Evolutionary conservation across 2,113 vertebrate species (phyloP), one percentile per base, ranked within the genome.

Genomic region (Crotalus tigris): DNA sequence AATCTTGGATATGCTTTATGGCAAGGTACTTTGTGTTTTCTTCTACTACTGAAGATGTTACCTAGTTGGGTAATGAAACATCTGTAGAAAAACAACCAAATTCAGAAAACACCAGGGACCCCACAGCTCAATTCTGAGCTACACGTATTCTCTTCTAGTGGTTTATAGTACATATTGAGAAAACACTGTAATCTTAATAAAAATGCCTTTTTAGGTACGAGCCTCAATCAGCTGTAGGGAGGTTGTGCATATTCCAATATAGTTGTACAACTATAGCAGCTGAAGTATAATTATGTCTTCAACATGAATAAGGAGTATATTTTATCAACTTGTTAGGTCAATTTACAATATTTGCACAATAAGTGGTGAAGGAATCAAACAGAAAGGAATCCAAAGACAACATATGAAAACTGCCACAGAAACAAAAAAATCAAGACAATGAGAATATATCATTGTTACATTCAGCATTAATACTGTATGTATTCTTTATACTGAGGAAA

Each of bases 401-500:
- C 9, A 51, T 19, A 81, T 23, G 15, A 3, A 89, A 49, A 86
- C 15, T 11, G 7, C 21, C 6, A 11, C 21, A 51, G 49, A 51
- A 8, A 51, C 89, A 93, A 81, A 0, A 0, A 15, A 33, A 81
- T 21, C 75, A 81, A 17, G 13, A 85, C 5, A 85, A 69, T 17
- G 11, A 3, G 29, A 88, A n/a, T 57, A 1, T 0, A 89, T 46
- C 90, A 29, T n/a, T n/a, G 1, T 85, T 39, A 89, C 13, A 91
- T 44, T 49, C 0, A 1, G 1, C 13, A 21, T 75, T 6, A 90
- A 81, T 1, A 51, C 0, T 89, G 7, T 39, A 6, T 13, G 69
- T 55, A 39, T 92, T 69, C 26, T 69, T 29, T n/a, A 69, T 6
- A 33, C 44, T 24, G 1, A 89, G 54, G 57, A 92, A 69, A 81